Evolutionary conservation across 2,888 invertebrate species (phyloP), one percentile per base, ranked within the genome.

Genomic region (Microplitis deprimator): DNA sequence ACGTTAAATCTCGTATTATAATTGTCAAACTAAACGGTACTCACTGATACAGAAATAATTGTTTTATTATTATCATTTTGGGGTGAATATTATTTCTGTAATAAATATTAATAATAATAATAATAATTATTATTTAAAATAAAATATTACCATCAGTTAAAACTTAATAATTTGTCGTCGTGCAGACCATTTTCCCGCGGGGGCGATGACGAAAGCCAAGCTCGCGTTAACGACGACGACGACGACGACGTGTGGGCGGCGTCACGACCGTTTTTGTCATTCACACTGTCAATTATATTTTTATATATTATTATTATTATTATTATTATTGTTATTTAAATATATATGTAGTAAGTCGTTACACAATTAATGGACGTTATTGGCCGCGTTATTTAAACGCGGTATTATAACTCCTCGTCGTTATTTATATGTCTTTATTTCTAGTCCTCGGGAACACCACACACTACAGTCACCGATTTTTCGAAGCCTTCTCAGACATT

Each of bases 401-500:
- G 62, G 50, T 62, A 40, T 38, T 62, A 40, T 17, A 61, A 59
- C 64, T 41, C 64, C 39, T 68, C 50, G 60, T 75, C 20, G n/a
- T 73, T 68, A 64, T 50, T 65, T 59, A 65, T 61, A 20, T 77
- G 79, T 67, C 77, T 80, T 83, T 82, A 80, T 80, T 80, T 81
- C 79, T 79, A 81, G 82, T 82, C 80, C 81, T 92, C 88, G 89
- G 89, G 89, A 90, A 90, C 85, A 86, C 90, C 89, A 89, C 91
- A 91, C 91, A 29, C 29, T 29, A 29, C 90, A 90, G 89, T 91
- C 91, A 91, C 91, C 91, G 91, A 91, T 91, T 91, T 91, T 91
- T 91, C 90, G 91, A 90, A 90, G 91, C 91, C 89, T 92, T 87
- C 84, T 93, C 93, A 93, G 93, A 93, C 93, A 92, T 92, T 92